Conservation (phyloP, 2,797 vertebrate species). For the Thalassophryne amazonica region DNA sequence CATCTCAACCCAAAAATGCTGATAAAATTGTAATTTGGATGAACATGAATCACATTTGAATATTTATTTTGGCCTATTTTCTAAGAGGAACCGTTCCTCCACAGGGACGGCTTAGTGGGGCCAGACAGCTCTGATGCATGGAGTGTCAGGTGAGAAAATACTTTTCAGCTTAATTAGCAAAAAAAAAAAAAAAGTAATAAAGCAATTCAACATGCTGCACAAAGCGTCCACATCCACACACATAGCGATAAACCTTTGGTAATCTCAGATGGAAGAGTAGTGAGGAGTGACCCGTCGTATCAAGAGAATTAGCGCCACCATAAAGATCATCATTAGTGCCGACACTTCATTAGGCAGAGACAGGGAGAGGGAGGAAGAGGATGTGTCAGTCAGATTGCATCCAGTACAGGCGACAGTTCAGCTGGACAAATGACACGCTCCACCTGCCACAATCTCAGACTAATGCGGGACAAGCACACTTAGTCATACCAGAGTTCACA, state of each 20-base stretch:
- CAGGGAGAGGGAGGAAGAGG: not conserved
- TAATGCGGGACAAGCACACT: slow-evolving; percentile 27
- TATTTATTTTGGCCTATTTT: slow-evolving; percentile 52
- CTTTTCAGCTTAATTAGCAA: slow-evolving; percentile 49
- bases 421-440: slow-evolving; percentile 27
- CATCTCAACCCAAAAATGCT: not conserved
- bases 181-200: slow-evolving; percentile 14
- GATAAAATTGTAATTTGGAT: not conserved
- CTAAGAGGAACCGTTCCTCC: slow-evolving; percentile 37
- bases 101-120: slow-evolving; percentile 23
- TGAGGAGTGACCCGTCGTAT: slow-evolving; percentile 32
- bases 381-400: slow-evolving; percentile 20
- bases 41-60: slow-evolving; percentile 30
- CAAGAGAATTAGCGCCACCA: slow-evolving; percentile 28
- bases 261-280: slow-evolving; percentile 21
- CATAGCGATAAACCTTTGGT: slow-evolving; percentile 20
- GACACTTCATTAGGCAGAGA: slow-evolving; percentile 42
- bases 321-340: slow-evolving; percentile 40
- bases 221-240: not conserved
- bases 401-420: slow-evolving; percentile 5
- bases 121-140: slow-evolving; percentile 44
- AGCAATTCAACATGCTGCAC: not conserved
- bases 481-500: slow-evolving; percentile 4
- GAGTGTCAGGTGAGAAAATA: slow-evolving; percentile 36
- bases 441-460: slow-evolving; percentile 25